Base-by-base conservation (phyloP, 2,113 vertebrate species). In the Passer montanus region DNA sequence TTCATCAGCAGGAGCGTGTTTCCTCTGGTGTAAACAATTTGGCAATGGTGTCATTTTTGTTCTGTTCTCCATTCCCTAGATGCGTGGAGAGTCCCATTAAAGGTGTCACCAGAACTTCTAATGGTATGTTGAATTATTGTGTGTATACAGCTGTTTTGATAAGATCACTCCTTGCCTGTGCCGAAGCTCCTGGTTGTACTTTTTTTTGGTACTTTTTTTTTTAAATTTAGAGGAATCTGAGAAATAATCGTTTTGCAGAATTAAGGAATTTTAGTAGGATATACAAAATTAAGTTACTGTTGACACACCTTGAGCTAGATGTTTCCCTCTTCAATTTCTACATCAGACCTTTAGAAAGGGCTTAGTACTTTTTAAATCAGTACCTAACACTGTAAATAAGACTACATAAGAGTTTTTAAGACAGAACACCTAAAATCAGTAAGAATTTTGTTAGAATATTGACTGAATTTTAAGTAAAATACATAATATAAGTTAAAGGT, bases 11-110 rank as follows among this genome's bases (percentile, higher is more conserved):
- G 37, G n/a, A 74, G 13, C 0, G 0, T 23, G 3, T 33, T 6
- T 46, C 27, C 43, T 69, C 35, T 64, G 23, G 21, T 68, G 1
- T 0, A 13, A 33, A 10, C 33, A 55, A 35, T 12, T 66, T 6
- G 26, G 14, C 35, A 69, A 0, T 35, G 43, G 10, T 62, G 82
- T 87, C 2, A 89, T 44, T 75, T 84, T 47, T 77, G 19, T 77
- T 79, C 46, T 72, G 9, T 59, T 77, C 22, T 90, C 93, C 8
- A 0, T 92, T 85, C 95, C 12, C 74, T 33, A 99, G 99, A 98
- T 94, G 98, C 99, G 10, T 99, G 99, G 99, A 98, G 99, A 94
- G 96, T 97, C 26, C 99, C 99, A 0, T 80, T 99, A 81, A 99
- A 99, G 88, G 98, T 99, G n/a, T 98, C 99, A 13, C 87, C 99